A percentile compares a stretch with the other conserved stretches of the same genome.
Conservation (phyloP, 1,140 invertebrate species). For the Listronotus bonariensis region DNA sequence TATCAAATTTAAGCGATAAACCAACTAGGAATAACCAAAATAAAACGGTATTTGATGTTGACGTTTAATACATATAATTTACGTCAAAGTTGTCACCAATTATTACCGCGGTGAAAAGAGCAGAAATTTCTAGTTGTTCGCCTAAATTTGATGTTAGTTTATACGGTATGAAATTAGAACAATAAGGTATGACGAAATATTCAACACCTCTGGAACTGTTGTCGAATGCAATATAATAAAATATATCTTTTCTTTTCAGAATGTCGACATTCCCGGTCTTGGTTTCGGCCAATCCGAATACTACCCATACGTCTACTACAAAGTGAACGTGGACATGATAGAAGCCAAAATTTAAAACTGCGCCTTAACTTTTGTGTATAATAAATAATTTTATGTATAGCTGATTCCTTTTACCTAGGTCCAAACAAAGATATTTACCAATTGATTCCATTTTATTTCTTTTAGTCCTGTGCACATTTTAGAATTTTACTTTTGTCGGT, state of each 20-base stretch:
- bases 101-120: too few species aligned
- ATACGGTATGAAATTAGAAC: too few species aligned
- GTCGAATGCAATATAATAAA: too few species aligned
- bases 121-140: too few species aligned
- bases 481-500: background rate
- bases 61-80: too few species aligned
- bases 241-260: slow-evolving; percentile 59
- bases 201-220: too few species aligned
- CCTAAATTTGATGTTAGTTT: too few species aligned
- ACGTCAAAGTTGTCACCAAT: too few species aligned
- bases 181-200: too few species aligned
- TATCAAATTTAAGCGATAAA: too few species aligned
- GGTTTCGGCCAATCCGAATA: slow-evolving; percentile 92
- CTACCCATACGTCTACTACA: slow-evolving; percentile 97
- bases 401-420: slow-evolving; percentile 15
- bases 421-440: slow-evolving; percentile 23
- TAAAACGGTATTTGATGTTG: too few species aligned
- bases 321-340: slow-evolving; percentile 94
- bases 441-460: slow-evolving; percentile 17
- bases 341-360: slow-evolving; percentile 64
- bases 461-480: background rate
- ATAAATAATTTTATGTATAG: slow-evolving; percentile 12
- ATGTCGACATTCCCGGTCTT: slow-evolving; percentile 87
- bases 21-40: too few species aligned
- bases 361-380: slow-evolving; percentile 8